Conservation (phyloP, 2,888 invertebrate genomes). For the Horisme vitalbata region DNA sequence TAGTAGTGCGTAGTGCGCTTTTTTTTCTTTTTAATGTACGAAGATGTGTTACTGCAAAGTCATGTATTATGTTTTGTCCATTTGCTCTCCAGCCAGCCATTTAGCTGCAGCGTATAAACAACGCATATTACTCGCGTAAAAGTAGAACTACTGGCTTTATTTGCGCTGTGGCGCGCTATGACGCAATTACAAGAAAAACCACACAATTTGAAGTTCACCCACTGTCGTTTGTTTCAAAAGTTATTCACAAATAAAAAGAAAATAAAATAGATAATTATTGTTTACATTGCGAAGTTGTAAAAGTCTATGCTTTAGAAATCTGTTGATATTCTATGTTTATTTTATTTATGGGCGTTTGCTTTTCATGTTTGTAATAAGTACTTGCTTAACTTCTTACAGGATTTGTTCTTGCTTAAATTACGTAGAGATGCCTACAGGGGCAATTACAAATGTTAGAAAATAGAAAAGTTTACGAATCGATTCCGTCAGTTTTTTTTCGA, state of each 20-base stretch:
- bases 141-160: slow-evolving; percentile 21
- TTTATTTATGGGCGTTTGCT: too few relatives aligned
- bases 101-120: slow-evolving; percentile 9
- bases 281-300: not conserved
- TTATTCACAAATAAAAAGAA: not conserved
- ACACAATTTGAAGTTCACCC: not conserved
- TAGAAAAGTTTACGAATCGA: too few relatives aligned
- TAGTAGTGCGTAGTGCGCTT: too few relatives aligned
- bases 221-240: not conserved
- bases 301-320: too few relatives aligned
- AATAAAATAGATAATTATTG: not conserved
- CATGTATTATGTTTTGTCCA: slow-evolving; percentile 4
- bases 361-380: too few relatives aligned
- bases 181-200: slow-evolving; percentile 7
- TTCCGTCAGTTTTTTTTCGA: too few relatives aligned
- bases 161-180: slow-evolving; percentile 15
- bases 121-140: slow-evolving; percentile 7
- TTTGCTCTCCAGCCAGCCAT: slow-evolving; percentile 8
- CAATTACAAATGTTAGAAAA: too few relatives aligned
- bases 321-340: too few relatives aligned
- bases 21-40: not conserved
- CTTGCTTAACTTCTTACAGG: too few relatives aligned
- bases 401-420: too few relatives aligned
- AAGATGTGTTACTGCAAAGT: slow-evolving; percentile 3
- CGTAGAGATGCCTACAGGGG: too few relatives aligned